These are phyloP conservation scores for Baronia brevicornis DNA, from an alignment of 2,888 invertebrate species.

Conservation along the genomic window DNA sequence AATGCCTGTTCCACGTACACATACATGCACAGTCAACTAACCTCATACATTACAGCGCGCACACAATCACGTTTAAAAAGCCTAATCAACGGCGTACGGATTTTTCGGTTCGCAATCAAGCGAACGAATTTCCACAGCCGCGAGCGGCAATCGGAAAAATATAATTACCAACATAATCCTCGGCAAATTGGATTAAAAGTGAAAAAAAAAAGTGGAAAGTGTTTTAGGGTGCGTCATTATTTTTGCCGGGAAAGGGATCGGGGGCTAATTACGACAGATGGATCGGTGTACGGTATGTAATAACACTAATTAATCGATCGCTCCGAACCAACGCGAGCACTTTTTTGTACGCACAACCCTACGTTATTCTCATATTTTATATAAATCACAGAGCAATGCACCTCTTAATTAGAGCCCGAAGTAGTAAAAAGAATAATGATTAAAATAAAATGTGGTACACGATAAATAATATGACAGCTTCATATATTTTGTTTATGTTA, in stretches of 20 bases:
- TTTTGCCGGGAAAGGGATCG: slow-evolving; percentile 67
- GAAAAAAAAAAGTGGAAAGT: slow-evolving; percentile 68
- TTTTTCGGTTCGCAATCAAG: slow-evolving; percentile 63
- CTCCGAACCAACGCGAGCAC: slow-evolving; percentile 38
- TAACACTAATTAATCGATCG: slow-evolving; percentile 73
- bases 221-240: slow-evolving; percentile 74
- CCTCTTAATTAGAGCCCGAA: slow-evolving; percentile 1
- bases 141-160: slow-evolving; percentile 71
- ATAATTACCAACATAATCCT: slow-evolving; percentile 76
- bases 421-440: background rate
- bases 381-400: slow-evolving; percentile 15
- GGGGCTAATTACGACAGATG: slow-evolving; percentile 72
- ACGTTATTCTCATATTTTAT: slow-evolving; percentile 21
- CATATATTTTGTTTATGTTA: too few relatives aligned
- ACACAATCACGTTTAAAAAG: slow-evolving; percentile 49
- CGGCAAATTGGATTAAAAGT: slow-evolving; percentile 76
- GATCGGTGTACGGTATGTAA: slow-evolving; percentile 67
- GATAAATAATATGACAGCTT: too few relatives aligned
- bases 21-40: slow-evolving; percentile 12
- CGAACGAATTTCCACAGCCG: slow-evolving; percentile 56
- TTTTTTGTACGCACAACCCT: slow-evolving; percentile 35
- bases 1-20: slow-evolving; percentile 20
- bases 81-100: slow-evolving; percentile 59
- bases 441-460: too few relatives aligned
- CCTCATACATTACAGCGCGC: slow-evolving; percentile 15